Evolutionary conservation across 2,888 invertebrate genomes (phyloP).

Genomic region (Rotaria socialis): DNA sequence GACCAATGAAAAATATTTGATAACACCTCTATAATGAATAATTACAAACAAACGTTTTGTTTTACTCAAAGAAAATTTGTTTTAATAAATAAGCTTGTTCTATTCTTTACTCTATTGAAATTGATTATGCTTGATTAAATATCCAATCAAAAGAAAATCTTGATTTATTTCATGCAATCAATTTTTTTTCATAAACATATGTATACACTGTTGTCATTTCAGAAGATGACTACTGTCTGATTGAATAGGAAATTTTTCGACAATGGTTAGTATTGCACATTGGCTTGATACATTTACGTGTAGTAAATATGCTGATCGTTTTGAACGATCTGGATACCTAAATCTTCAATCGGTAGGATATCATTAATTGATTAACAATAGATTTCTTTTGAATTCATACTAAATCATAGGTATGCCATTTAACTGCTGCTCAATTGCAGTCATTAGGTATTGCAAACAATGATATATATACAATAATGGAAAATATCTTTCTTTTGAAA

Average conservation of each 20-base stretch:
- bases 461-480: slow-evolving; percentile 33
- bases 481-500: background rate
- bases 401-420: background rate
- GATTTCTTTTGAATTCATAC: background rate
- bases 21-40: background rate
- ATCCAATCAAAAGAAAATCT: background rate
- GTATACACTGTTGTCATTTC: background rate
- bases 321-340: slow-evolving; percentile 27
- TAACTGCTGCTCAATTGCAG: slow-evolving; percentile 11
- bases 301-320: slow-evolving; percentile 30
- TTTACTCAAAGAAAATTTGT: background rate
- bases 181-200: background rate
- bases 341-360: background rate
- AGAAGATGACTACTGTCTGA: background rate
- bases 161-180: background rate
- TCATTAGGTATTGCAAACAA: background rate
- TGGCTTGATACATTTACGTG: slow-evolving; percentile 27
- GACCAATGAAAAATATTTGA: background rate
- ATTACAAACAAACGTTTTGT: background rate
- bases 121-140: background rate
- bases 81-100: background rate
- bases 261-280: slow-evolving; percentile 21
- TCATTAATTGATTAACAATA: background rate
- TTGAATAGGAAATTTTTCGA: background rate
- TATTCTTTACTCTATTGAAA: background rate